Percentiles rank a stretch among this genome's conserved stretches.
Evolutionary conservation across 2,113 vertebrate species (phyloP).

Genomic region (Xiphophorus maculatus): DNA sequence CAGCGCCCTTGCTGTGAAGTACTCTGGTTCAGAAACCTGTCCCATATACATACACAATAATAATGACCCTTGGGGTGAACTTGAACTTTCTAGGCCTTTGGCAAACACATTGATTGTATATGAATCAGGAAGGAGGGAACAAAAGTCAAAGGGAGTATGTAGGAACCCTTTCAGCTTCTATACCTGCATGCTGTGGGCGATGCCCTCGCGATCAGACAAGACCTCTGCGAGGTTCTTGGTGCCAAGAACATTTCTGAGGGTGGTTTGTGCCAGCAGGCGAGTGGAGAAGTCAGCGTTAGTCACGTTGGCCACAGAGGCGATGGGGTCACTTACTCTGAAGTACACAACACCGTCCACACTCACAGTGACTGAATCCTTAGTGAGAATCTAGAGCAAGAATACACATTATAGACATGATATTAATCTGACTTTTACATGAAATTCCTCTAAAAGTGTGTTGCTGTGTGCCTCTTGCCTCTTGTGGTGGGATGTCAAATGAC

Average conservation of each 20-base stretch:
- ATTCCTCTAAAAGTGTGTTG: not conserved
- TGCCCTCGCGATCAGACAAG: conserved; percentile 86
- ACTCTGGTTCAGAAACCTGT: not conserved
- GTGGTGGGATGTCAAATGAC: conserved; percentile 97
- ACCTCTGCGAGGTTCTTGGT: conserved; percentile 87
- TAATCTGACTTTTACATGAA: not conserved
- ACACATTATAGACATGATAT: not conserved
- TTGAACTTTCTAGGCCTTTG: not conserved
- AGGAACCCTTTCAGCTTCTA: not conserved
- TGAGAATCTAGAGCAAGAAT: conserved; percentile 80
- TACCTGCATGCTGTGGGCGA: conserved; percentile 89
- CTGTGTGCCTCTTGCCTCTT: conserved; percentile 83
- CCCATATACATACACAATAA: not conserved
- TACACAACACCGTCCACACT: conserved; percentile 89
- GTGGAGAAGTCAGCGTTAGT: conserved; percentile 84
- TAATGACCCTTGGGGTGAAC: not conserved
- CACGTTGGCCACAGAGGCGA: conserved; percentile 87
- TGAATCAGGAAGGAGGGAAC: not conserved
- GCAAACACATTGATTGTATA: not conserved
- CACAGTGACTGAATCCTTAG: conserved; percentile 88
- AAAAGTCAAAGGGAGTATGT: not conserved
- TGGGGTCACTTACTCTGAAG: conserved; percentile 84
- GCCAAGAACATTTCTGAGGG: conserved; percentile 87
- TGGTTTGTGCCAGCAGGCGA: conserved; percentile 87
- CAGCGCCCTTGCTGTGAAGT: not conserved